Conservation (phyloP, 2,797 vertebrate genomes). For the Podargus strigoides region DNA sequence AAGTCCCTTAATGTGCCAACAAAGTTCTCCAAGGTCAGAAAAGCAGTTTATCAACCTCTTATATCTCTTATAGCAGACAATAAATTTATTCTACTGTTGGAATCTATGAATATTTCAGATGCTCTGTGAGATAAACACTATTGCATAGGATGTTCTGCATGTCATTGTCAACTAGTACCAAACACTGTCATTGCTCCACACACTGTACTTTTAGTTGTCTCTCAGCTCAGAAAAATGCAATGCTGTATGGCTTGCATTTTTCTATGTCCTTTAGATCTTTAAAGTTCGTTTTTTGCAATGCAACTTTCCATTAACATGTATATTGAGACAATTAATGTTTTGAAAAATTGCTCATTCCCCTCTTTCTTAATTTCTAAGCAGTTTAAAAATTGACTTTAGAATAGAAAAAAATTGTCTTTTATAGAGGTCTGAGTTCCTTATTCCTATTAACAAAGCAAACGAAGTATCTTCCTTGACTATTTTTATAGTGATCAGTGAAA, state of each 20-base stretch:
- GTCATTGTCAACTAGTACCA: conserved; percentile 49
- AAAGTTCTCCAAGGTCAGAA: conserved; percentile 87
- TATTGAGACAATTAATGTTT: neutral
- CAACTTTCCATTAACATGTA: neutral
- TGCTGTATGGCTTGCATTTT: neutral
- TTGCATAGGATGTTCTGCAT: conserved; percentile 70
- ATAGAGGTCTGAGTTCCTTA: neutral
- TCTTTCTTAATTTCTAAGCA: neutral
- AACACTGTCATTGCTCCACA: conserved; percentile 12
- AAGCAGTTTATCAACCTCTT: conserved; percentile 80
- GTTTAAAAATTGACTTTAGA: neutral
- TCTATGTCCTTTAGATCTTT: neutral
- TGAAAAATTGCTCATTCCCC: neutral
- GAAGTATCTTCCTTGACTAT: neutral
- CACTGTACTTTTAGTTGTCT: neutral
- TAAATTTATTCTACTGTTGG: conserved; percentile 80
- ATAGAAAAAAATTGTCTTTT: neutral
- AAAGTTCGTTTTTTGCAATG: neutral
- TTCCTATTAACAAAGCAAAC: neutral
- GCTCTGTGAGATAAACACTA: conserved; percentile 76
- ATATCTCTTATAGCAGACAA: conserved; percentile 80
- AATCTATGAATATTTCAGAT: conserved; percentile 86
- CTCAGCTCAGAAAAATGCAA: neutral
- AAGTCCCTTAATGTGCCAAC: conserved; percentile 75
- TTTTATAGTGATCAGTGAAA: neutral